Conservation (phyloP, 2,888 invertebrate species). For the Ochropacha duplaris region DNA sequence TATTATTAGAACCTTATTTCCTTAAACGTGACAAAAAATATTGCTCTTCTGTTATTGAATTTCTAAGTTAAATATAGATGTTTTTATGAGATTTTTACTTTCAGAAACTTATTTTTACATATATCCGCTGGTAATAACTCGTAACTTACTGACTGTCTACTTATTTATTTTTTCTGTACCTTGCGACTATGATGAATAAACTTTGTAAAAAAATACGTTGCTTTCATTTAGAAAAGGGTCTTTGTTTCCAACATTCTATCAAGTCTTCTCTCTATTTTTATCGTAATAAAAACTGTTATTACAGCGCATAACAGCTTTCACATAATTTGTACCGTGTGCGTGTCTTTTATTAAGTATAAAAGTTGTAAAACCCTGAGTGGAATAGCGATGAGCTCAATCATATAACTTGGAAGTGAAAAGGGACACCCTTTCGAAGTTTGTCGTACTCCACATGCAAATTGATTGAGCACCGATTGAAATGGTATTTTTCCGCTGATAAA, state of each 20-base stretch:
- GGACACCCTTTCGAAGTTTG: constrained; percentile 47
- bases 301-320: constrained; percentile 30
- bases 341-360: constrained; percentile 58
- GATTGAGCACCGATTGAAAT: constrained; percentile 45
- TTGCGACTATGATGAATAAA: constrained; percentile 23
- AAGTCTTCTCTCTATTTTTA: constrained; percentile 22
- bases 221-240: constrained; percentile 33
- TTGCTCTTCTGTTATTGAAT: too few relatives aligned
- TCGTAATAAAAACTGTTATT: constrained; percentile 29
- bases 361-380: constrained; percentile 43
- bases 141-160: not conserved
- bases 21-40: too few relatives aligned
- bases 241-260: constrained; percentile 23
- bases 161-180: constrained; percentile 13
- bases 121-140: not conserved
- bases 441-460: constrained; percentile 48
- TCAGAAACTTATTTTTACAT: not conserved
- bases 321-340: constrained; percentile 41
- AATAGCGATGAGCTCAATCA: constrained; percentile 63
- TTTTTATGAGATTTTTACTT: not conserved
- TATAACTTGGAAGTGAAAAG: constrained; percentile 55
- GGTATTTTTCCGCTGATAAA: constrained; percentile 23
- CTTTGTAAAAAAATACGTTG: constrained; percentile 35
- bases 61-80: not conserved
- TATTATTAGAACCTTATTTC: not conserved